A percentile compares a stretch with the other conserved stretches of the same genome.
These are phyloP conservation scores for Biston betularia DNA, from an alignment of 2,888 invertebrate species.

Conservation along the genomic window DNA sequence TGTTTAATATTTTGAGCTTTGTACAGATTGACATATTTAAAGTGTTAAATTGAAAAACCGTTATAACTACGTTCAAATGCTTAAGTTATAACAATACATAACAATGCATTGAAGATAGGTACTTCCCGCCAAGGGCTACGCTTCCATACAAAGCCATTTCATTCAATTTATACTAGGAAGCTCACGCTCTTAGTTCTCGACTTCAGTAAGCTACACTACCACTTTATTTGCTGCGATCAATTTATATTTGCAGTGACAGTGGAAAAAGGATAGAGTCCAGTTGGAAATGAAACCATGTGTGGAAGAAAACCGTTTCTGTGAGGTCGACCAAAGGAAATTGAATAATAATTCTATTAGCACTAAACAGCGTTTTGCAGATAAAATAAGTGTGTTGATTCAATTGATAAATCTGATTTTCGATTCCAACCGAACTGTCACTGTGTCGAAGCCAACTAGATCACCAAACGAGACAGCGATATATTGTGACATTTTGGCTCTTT, in stretches of 20 bases:
- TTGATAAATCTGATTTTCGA: no score
- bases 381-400: no score
- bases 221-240: slow-evolving; percentile 20
- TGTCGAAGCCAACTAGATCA: no score
- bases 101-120: neutral
- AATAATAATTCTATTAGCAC: neutral
- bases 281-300: neutral
- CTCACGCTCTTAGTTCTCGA: slow-evolving; percentile 1
- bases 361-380: neutral
- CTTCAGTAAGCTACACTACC: slow-evolving; percentile 10
- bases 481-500: no score
- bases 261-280: slow-evolving; percentile 3
- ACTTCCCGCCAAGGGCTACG: neutral
- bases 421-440: no score
- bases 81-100: neutral
- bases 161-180: slow-evolving; percentile 13
- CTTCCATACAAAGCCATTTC: neutral
- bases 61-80: no score
- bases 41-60: no score
- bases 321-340: neutral
- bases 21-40: no score
- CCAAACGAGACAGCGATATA: no score
- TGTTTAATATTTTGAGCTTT: no score
- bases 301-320: slow-evolving; percentile 1
- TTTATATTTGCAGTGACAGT: slow-evolving; percentile 27